Base-by-base conservation (phyloP, 2,113 vertebrate species). In the Gasterosteus nipponicus region DNA sequence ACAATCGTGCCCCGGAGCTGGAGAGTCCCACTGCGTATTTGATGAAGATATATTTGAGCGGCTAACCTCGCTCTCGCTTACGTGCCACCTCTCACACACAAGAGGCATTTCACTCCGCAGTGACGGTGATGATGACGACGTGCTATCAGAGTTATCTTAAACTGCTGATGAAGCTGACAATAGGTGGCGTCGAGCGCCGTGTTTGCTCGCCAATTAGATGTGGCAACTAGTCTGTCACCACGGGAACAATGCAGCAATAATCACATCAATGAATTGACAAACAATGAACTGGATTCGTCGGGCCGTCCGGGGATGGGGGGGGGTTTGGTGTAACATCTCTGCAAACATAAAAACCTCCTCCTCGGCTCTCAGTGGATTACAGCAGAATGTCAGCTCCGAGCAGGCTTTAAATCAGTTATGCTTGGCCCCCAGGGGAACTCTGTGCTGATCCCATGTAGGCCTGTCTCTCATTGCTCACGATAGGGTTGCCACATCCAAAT, bases 361-460 rank as follows among this genome's bases (percentile, higher is more conserved):
- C 90, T 86, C 85, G 87, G 88, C 91, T 91, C 92, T 90, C 91
- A 35, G 85, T 83, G 92, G 93, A 93, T 94, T 92, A 92, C 91
- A 91, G 82, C 71, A 91, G 92, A 93, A 94, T 93, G 90, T 93
- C 90, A 92, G 82, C 89, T 75, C 82, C 26, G 86, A 92, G 78
- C 89, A 91, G 91, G 85, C 90, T 86, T 89, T 91, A 93, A 93
- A 92, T 93, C 93, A 92, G 91, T 93, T 93, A 91, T 91, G 89
- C 87, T 84, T 67, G 76, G 81, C 86, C 89, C 90, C 87, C 87
- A 3, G 88, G 92, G 90, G 90, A 89, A 85, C 89, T 86, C 78
- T 81, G 81, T 65, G 88, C 90, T 90, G 90, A 92, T 87, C 87
- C 87, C 84, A 88, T 85, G 86, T 88, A 89, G 88, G 86, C 86